These are phyloP conservation scores for Rhipidura dahli DNA, from an alignment of 2,113 vertebrate species.

Conservation along the genomic window DNA sequence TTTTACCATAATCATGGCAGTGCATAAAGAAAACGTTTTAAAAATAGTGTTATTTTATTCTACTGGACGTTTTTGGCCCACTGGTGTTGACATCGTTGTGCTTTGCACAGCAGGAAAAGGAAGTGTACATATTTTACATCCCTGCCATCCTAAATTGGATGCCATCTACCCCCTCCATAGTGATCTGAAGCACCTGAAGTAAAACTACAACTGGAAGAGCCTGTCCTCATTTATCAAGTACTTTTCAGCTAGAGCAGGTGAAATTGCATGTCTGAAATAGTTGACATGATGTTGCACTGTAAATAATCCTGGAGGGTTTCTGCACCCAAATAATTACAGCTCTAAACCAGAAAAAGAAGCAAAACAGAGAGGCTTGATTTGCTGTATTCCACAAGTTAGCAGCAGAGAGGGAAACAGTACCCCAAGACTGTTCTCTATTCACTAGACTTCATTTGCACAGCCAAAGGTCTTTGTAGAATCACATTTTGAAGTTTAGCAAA, in stretches of 20 bases:
- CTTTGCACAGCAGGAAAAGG: not conserved
- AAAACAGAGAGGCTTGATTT: not conserved
- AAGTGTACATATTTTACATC: not conserved
- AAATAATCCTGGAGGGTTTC: not conserved
- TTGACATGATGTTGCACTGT: no score
- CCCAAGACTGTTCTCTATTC: not conserved
- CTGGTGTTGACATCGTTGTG: not conserved
- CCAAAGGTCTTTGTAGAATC: not conserved
- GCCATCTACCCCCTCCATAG: not conserved
- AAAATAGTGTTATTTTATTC: not conserved
- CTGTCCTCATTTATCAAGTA: not conserved
- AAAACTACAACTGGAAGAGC: not conserved
- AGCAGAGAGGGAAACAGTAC: not conserved
- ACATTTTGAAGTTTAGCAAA: not conserved
- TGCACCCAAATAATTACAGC: not conserved
- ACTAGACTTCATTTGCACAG: not conserved
- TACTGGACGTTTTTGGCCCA: not conserved
- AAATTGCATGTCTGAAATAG: not conserved
- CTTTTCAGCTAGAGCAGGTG: not conserved
- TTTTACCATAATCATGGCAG: not conserved
- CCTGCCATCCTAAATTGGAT: not conserved
- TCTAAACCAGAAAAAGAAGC: not conserved
- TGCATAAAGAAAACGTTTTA: not conserved
- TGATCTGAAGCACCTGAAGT: not conserved
- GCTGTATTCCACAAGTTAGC: not conserved